A percentile compares a stretch with the other conserved stretches of the same genome.
phyloP scores from a whole-genome alignment of 92 coral and sea anemone species.

The Porites evermanni region DNA sequence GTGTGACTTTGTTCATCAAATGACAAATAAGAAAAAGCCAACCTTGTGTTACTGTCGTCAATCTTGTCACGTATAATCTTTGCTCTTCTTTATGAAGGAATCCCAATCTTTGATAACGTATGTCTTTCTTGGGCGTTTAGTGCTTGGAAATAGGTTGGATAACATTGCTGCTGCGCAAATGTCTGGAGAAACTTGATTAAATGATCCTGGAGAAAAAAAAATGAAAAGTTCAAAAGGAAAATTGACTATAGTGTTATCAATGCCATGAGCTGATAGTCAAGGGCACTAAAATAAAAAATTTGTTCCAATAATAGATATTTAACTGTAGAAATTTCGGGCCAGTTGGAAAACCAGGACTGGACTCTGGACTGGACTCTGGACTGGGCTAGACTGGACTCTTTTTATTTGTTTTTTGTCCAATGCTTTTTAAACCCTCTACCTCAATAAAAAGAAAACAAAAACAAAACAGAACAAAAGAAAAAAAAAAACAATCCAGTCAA shows the following conservation, averaged over 20 bases:
- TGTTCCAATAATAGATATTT: too few relatives aligned
- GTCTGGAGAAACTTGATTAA: conserved; percentile 82
- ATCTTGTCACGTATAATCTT: background rate
- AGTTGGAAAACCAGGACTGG: too few relatives aligned
- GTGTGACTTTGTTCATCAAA: conserved; percentile 3
- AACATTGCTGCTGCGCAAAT: conserved; percentile 90
- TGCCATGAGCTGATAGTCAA: too few relatives aligned
- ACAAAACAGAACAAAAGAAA: too few relatives aligned
- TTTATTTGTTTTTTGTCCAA: too few relatives aligned
- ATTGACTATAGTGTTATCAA: background rate
- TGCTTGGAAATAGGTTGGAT: conserved; percentile 85
- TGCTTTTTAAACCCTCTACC: too few relatives aligned
- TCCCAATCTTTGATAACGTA: conserved; percentile 89
- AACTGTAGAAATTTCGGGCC: too few relatives aligned
- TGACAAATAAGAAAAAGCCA: background rate
- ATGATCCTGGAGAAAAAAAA: conserved; percentile 70
- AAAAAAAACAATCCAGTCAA: too few relatives aligned
- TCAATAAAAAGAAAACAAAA: too few relatives aligned
- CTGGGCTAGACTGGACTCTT: too few relatives aligned
- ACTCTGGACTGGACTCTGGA: too few relatives aligned
- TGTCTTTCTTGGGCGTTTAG: conserved; percentile 91
- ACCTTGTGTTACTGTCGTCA: background rate
- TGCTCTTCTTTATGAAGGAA: conserved; percentile 44
- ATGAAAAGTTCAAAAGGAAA: background rate
- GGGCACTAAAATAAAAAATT: too few relatives aligned